Evolutionary conservation across 2,797 vertebrate genomes (phyloP), one percentile per base, ranked within the genome.

Genomic region (Clarias platycephalus): DNA sequence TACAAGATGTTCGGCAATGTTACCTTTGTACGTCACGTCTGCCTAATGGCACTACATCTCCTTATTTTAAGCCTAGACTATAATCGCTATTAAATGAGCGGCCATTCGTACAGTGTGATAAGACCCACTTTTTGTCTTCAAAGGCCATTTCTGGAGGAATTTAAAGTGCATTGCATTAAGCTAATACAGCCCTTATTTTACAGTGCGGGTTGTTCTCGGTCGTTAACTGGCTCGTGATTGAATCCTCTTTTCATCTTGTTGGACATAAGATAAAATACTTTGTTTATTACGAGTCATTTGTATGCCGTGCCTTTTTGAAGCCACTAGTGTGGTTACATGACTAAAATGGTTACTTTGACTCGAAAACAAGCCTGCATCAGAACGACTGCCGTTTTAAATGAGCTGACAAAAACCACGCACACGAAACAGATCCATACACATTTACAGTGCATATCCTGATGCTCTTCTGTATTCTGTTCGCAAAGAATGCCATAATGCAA

Each of bases 161-260:
- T 80, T 85, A 77, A 87, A 90, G 75, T 63, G 49, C 60, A 78
- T 75, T 87, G 71, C 86, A 87, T 90, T 86, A 85, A 83, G 83
- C 84, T 87, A 89, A 86, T 74, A 60, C 49, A 85, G 44, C 74
- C 28, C 60, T 81, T 70, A 62, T 77, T 85, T 90, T 87, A 88
- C 62, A 68, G 57, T 26, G 28, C 58, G 24, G 70, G 83, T 68
- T 88, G 53, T 67, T 83, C 84, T 85, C 58, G 75, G 84, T 86
- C 84, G 83, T 89, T 90, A 86, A 74, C 76, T 76, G 74, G 82
- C 83, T 81, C 18, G 7, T 53, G 74, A 71, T 75, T 80, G 80
- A 63, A 81, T 86, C 34, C 58, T 83, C 84, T 88, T 90, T 88
- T 88, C 84, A 87, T 88, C 85, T 77, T 76, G 64, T 79, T 44